These are phyloP conservation scores for Protobothrops flavoviridis DNA, from an alignment of 2,113 vertebrate species.

Conservation along the genomic window DNA sequence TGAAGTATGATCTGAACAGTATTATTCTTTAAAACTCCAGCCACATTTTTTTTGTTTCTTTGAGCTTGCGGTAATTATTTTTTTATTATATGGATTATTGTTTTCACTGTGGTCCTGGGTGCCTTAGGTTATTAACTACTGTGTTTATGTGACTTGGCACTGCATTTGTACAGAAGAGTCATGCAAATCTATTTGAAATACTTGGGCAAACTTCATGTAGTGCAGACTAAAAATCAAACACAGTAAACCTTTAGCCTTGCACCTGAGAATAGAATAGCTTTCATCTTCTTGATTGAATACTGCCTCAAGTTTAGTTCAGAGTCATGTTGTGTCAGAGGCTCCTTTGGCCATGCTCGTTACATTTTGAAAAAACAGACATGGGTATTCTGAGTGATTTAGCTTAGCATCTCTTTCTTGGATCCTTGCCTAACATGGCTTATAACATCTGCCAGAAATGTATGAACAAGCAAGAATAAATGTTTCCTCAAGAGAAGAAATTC, in stretches of 20 bases:
- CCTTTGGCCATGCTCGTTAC: neutral
- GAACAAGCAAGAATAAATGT: neutral
- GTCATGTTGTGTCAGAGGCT: neutral
- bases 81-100: neutral
- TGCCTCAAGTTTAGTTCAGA: neutral
- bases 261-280: neutral
- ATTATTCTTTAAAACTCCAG: neutral
- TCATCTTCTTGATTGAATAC: neutral
- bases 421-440: neutral
- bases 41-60: neutral
- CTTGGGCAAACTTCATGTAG: neutral
- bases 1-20: neutral
- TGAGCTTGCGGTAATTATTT: neutral
- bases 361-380: neutral
- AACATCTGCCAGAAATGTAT: neutral
- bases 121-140: neutral
- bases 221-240: neutral
- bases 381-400: neutral
- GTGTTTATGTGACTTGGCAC: neutral
- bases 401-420: neutral
- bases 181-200: neutral
- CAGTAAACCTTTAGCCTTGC: neutral
- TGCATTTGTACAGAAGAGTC: neutral
- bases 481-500: neutral
- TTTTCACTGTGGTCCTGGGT: neutral